Percentiles rank a stretch among this genome's conserved stretches.
Conservation (phyloP, 2,113 vertebrate species). For the Alligator sinensis region DNA sequence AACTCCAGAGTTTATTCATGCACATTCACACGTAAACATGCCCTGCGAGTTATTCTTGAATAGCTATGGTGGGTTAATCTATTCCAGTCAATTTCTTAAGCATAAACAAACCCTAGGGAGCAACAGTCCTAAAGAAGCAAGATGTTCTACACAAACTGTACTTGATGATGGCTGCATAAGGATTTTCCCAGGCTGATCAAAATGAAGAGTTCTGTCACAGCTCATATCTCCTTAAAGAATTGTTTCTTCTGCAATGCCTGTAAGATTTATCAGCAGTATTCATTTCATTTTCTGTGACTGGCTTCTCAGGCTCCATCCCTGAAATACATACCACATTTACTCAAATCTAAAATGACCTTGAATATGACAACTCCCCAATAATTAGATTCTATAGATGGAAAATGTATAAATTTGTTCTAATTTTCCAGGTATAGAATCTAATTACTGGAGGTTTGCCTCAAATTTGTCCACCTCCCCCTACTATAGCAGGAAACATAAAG, state of each 20-base stretch:
- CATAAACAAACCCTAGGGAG: background rate
- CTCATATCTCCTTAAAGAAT: background rate
- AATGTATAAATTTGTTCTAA: too few species aligned
- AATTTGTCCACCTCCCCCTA: too few species aligned
- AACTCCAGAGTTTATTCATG: background rate
- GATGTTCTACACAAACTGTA: constrained; percentile 7
- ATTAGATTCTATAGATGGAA: too few species aligned
- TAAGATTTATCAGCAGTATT: background rate
- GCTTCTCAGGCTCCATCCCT: background rate
- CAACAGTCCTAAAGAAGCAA: background rate
- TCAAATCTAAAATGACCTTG: background rate
- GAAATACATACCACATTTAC: background rate
- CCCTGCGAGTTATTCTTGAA: too few species aligned
- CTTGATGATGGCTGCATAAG: constrained; percentile 17
- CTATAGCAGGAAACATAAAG: too few species aligned
- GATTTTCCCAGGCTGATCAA: constrained; percentile 23
- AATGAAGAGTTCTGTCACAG: background rate
- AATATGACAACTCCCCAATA: too few species aligned
- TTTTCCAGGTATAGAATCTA: too few species aligned
- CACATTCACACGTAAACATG: background rate
- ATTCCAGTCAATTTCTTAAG: background rate
- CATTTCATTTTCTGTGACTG: background rate
- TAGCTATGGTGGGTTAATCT: constrained; percentile 4
- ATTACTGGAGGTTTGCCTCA: too few species aligned
- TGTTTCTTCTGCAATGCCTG: background rate